Evolutionary conservation across 1,140 invertebrate genomes (phyloP), one percentile per base, ranked within the genome.

Genomic region (Drosophila baimaii): DNA sequence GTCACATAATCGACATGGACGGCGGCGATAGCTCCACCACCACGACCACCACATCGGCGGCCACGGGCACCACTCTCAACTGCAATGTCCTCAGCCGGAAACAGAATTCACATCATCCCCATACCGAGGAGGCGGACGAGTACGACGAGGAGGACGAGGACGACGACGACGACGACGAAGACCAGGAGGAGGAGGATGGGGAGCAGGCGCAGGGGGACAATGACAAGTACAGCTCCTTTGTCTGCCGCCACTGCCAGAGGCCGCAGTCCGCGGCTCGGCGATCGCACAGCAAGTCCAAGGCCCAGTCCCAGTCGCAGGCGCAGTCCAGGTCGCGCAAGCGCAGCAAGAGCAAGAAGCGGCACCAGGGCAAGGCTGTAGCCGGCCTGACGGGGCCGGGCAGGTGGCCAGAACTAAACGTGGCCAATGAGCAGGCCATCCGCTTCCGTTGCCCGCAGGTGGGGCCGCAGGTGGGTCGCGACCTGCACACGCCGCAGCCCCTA

Each of bases 391-490:
- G 17, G 7, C 61, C 23, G 27, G 21, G 63, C 0, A 62, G 83
- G 4, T 89, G 84, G 84, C 81, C 71, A 10, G 73, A 91, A 54
- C 52, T 90, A 23, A 89, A 77, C 44, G 59, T 79, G 27, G 83
- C 90, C 77, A 85, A 89, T 52, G 90, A 91, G 72, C 89, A 86
- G 70, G 90, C 90, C 25, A 91, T 91, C 57, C 76, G 90, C 15
- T 91, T 91, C 49, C 90, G 90, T 37, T 91, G 90, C 47, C 90
- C 90, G 37, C 90, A 91, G 58, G 90, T 91, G 59, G 90, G 90
- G n/a, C 90, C 90, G 23, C 90, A 85, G 66, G 77, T 86, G 58
- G 80, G 88, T 25, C 79, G 88, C n/a, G 86, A 90, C 65, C 55
- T 86, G 25, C 82, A 83, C 31, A 73, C 76, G 29, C 86, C 86